These are phyloP conservation scores for Drosophila picticornis DNA, from an alignment of 2,888 invertebrate species.

Conservation along the genomic window DNA sequence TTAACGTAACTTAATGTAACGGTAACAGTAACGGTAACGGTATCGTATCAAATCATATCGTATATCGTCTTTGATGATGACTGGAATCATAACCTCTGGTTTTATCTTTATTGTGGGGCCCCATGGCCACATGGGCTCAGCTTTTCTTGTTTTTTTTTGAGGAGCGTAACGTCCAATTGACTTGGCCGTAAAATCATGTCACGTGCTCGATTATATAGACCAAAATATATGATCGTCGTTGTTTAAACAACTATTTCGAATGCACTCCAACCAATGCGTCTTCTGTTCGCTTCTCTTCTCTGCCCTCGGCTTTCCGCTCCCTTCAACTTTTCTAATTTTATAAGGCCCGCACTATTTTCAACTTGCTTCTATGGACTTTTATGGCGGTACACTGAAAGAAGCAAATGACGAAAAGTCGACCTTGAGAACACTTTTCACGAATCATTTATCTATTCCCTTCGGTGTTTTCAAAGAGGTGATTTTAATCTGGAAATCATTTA, in stretches of 20 bases:
- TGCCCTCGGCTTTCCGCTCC: neutral
- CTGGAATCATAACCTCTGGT: slow-evolving; percentile 11
- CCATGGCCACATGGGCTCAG: slow-evolving; percentile 28
- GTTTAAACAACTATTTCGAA: slow-evolving; percentile 41
- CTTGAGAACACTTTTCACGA: neutral
- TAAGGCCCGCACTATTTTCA: slow-evolving; percentile 17
- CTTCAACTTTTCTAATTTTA: slow-evolving; percentile 34
- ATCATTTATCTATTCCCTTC: neutral
- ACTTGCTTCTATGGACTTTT: slow-evolving; percentile 16
- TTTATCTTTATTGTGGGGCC: slow-evolving; percentile 66
- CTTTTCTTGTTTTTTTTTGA: slow-evolving; percentile 11
- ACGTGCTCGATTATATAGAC: slow-evolving; percentile 61
- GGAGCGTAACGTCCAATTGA: slow-evolving; percentile 39
- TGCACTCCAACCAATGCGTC: slow-evolving; percentile 44
- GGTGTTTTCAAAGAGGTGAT: neutral
- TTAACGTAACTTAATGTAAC: neutral
- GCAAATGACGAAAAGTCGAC: neutral
- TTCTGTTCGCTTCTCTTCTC: slow-evolving; percentile 13
- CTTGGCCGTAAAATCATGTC: slow-evolving; percentile 53
- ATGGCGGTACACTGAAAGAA: slow-evolving; percentile 32
- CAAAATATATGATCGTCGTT: slow-evolving; percentile 50
- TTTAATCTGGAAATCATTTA: neutral
- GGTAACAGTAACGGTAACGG: neutral
- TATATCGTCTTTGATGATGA: slow-evolving; percentile 2
- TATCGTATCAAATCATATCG: slow-evolving; percentile 4